phyloP scores from a whole-genome alignment of 1,140 invertebrate species.

The Leptinotarsa defecta region DNA sequence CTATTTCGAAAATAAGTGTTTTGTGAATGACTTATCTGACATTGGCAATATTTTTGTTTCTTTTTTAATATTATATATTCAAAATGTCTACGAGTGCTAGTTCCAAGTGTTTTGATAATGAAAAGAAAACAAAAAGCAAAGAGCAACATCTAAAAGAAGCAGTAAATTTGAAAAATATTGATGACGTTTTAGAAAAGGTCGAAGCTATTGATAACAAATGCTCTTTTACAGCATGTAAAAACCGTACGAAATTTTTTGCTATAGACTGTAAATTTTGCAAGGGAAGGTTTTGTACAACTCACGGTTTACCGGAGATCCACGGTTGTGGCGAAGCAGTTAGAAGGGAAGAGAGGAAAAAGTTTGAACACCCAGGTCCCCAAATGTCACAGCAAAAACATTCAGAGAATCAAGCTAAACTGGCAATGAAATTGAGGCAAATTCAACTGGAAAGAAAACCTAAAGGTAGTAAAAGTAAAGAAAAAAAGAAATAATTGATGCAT shows the following conservation, averaged over 20 bases:
- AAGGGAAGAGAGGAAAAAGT: slow-evolving; percentile 52
- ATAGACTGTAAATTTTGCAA: slow-evolving; percentile 55
- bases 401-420: slow-evolving; percentile 50
- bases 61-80: no score
- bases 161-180: slow-evolving; percentile 46
- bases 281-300: slow-evolving; percentile 52
- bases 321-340: slow-evolving; percentile 55
- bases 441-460: slow-evolving; percentile 53
- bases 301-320: slow-evolving; percentile 55
- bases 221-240: slow-evolving; percentile 54
- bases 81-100: background rate
- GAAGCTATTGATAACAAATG: slow-evolving; percentile 53
- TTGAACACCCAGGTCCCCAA: slow-evolving; percentile 49
- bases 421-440: slow-evolving; percentile 54
- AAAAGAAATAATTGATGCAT: background rate
- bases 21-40: no score
- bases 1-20: no score
- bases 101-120: background rate
- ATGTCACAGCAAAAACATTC: slow-evolving; percentile 51
- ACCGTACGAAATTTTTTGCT: slow-evolving; percentile 49
- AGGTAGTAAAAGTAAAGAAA: background rate
- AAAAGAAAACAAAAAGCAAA: slow-evolving; percentile 45
- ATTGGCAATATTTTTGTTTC: no score
- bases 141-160: slow-evolving; percentile 49
- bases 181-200: slow-evolving; percentile 50